A percentile compares a stretch with the other conserved stretches of the same genome.
Conservation (phyloP, 2,113 vertebrate species). For the Microcebus griseorufus region DNA sequence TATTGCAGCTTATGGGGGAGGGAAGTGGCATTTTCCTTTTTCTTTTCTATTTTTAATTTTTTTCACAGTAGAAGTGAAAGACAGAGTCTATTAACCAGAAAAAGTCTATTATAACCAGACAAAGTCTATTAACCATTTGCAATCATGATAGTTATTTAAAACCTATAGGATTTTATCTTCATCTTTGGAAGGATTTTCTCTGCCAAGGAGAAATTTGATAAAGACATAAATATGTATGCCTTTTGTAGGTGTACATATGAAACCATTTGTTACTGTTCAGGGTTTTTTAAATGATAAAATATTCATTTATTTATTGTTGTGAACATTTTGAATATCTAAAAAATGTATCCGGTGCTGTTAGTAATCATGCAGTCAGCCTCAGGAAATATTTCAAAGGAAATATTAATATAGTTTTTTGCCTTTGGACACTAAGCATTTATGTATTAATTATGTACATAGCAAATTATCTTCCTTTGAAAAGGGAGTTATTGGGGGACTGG, state of each 20-base stretch:
- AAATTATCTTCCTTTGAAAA: neutral
- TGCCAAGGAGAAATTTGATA: neutral
- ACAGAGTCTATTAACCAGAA: neutral
- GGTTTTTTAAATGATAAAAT: neutral
- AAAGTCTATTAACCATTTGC: neutral
- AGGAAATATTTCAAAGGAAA: neutral
- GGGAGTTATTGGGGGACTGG: rapidly evolving
- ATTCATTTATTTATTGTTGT: neutral
- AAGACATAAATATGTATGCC: neutral
- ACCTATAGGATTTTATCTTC: neutral
- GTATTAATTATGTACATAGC: neutral
- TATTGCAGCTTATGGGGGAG: neutral
- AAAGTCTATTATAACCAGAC: too few species aligned
- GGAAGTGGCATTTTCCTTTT: neutral
- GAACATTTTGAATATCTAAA: neutral
- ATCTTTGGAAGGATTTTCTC: neutral
- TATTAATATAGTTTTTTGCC: neutral
- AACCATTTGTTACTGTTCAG: neutral
- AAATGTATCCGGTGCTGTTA: neutral
- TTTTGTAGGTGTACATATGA: neutral
- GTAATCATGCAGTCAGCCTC: neutral
- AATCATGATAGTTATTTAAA: neutral
- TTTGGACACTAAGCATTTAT: neutral
- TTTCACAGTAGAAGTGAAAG: rapidly evolving
- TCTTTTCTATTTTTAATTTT: neutral